phyloP scores from a whole-genome alignment of 2,888 invertebrate species.

The Odontocolon sp. region DNA sequence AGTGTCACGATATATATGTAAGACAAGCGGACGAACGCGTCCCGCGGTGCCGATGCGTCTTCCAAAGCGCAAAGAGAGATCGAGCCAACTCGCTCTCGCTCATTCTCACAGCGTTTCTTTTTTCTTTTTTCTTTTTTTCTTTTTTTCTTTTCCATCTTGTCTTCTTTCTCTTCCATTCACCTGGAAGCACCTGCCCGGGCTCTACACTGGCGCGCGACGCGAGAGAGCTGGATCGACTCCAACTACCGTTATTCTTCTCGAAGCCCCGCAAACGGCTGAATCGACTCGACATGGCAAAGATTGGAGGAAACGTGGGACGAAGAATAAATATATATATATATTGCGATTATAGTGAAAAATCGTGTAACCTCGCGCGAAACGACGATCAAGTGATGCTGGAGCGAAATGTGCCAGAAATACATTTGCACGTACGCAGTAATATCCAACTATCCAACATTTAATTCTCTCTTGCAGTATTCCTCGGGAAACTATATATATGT shows the following conservation, averaged over 20 bases:
- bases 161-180: conserved; percentile 67
- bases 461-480: conserved; percentile 6
- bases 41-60: conserved; percentile 55
- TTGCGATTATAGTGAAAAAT: conserved; percentile 29
- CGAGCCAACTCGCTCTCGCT: conserved; percentile 42
- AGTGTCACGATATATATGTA: conserved; percentile 8
- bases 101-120: conserved; percentile 38
- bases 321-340: background rate
- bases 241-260: conserved; percentile 60
- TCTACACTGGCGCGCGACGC: conserved; percentile 58
- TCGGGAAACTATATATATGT: no score
- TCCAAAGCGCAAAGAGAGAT: conserved; percentile 54
- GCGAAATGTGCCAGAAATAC: conserved; percentile 42
- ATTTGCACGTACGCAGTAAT: conserved; percentile 9
- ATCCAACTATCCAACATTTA: conserved; percentile 41
- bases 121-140: conserved; percentile 39
- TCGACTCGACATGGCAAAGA: background rate
- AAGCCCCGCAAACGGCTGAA: background rate
- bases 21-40: conserved; percentile 24
- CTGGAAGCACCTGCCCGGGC: conserved; percentile 71
- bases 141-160: conserved; percentile 24
- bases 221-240: conserved; percentile 57
- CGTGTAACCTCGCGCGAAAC: conserved; percentile 38
- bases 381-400: conserved; percentile 49
- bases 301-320: background rate